Evolutionary conservation across 2,113 vertebrate genomes (phyloP).

Genomic region (Varanus komodoensis): DNA sequence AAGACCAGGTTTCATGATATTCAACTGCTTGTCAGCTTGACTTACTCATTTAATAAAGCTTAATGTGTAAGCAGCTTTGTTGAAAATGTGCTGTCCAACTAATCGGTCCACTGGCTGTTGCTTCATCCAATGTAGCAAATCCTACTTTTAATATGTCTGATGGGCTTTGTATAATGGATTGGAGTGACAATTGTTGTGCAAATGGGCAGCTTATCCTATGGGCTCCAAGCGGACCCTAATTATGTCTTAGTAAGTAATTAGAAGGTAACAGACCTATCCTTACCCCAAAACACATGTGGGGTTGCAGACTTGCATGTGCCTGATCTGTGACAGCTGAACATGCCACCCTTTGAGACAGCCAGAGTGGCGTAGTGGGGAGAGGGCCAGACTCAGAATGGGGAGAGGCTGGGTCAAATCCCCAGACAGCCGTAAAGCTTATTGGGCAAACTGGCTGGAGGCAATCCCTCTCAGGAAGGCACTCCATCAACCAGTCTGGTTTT

Average conservation of each 20-base stretch:
- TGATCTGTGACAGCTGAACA: not conserved
- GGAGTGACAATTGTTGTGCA: conserved; percentile 68
- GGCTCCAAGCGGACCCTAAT: conserved; percentile 65
- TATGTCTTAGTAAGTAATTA: conserved; percentile 62
- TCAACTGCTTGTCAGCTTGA: conserved; percentile 67
- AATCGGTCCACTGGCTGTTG: conserved; percentile 60
- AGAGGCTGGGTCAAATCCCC: not conserved
- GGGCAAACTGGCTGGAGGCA: not conserved
- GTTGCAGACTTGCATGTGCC: not conserved
- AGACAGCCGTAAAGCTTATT: not conserved
- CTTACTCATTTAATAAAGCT: conserved; percentile 80
- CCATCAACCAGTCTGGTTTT: too few species aligned
- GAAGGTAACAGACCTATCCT: conserved; percentile 50
- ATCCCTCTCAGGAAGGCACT: not conserved
- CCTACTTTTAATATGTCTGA: conserved; percentile 79
- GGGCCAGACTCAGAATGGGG: too few species aligned
- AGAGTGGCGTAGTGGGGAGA: not conserved
- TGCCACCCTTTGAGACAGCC: too few species aligned
- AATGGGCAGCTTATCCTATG: conserved; percentile 15
- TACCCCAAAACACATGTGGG: not conserved
- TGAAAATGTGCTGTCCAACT: conserved; percentile 73
- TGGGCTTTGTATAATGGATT: conserved; percentile 72
- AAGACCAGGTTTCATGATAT: conserved; percentile 65
- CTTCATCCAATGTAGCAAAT: conserved; percentile 74
- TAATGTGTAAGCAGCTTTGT: conserved; percentile 81